Conservation (phyloP, 2,113 vertebrate species). For the Hypocryptadius cinnamomeus region DNA sequence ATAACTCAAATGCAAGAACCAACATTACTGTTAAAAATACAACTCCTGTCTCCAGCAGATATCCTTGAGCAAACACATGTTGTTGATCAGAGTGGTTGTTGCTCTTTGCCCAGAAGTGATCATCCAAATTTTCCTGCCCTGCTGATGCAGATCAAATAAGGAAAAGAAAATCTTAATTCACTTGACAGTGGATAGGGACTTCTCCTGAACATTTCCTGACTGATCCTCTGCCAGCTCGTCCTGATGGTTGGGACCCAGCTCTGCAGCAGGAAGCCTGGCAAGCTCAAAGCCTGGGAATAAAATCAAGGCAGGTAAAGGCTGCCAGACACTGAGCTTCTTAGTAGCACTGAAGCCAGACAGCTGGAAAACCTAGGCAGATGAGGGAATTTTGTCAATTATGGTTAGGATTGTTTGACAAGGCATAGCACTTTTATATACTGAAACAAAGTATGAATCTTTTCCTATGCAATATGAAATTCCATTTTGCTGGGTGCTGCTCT, state of each 20-base stretch:
- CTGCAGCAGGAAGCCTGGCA: not conserved
- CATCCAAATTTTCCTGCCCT: not conserved
- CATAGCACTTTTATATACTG: not conserved
- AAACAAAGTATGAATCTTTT: not conserved
- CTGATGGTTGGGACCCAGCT: not conserved
- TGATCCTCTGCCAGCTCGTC: not conserved
- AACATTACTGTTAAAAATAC: not conserved
- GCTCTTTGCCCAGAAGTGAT: not conserved
- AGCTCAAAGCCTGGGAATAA: slow-evolving; percentile 25
- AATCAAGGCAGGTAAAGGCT: slow-evolving; percentile 29
- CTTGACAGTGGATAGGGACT: not conserved
- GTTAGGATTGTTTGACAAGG: not conserved
- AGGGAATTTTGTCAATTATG: not conserved
- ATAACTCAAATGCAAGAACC: not conserved
- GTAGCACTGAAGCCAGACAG: not conserved
- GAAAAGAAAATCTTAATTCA: not conserved
- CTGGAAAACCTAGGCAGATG: not conserved
- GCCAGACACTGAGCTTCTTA: slow-evolving; percentile 19
- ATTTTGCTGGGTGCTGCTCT: not conserved
- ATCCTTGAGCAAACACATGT: not conserved
- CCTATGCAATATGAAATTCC: not conserved
- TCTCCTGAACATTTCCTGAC: not conserved
- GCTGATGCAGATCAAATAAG: not conserved
- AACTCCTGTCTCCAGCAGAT: not conserved
- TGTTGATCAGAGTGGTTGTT: not conserved